Conservation (phyloP, 2,797 vertebrate species). For the Hapalemur alaotrensis region DNA sequence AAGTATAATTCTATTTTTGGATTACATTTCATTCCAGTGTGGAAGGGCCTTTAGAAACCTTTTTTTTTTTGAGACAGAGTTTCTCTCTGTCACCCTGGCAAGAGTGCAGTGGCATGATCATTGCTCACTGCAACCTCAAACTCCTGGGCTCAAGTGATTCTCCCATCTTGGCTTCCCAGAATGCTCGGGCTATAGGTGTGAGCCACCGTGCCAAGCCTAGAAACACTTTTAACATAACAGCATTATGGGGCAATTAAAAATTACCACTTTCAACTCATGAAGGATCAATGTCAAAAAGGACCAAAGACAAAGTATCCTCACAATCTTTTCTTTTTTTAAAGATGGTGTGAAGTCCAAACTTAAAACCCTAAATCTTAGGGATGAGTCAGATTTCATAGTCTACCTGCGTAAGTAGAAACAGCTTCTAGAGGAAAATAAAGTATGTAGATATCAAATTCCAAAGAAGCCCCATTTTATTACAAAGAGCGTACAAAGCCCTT, state of each 20-base stretch:
- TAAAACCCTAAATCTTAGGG: background rate
- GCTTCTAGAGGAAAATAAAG: background rate
- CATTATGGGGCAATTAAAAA: background rate
- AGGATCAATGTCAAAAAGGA: background rate
- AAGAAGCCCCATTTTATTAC: slow-evolving; percentile 53
- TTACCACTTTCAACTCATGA: background rate
- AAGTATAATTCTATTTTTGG: background rate
- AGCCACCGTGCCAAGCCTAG: no score
- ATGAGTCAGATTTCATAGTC: background rate
- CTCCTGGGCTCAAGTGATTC: no score
- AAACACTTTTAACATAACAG: background rate
- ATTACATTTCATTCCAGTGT: background rate
- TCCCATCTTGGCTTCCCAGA: background rate
- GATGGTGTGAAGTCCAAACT: background rate
- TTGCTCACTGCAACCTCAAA: no score
- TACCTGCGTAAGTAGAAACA: background rate
- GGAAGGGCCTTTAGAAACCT: background rate
- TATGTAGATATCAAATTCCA: background rate
- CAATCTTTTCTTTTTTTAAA: background rate
- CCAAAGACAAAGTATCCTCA: background rate
- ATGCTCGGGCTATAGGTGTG: background rate
- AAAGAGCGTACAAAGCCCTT: background rate
- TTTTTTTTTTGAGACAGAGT: background rate
- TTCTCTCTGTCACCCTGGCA: background rate
- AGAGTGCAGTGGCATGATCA: no score